Percentiles rank a stretch among this genome's conserved stretches.
These are phyloP conservation scores for Cichlasoma orientale DNA, from an alignment of 2,797 vertebrate genomes.

Conservation along the genomic window DNA sequence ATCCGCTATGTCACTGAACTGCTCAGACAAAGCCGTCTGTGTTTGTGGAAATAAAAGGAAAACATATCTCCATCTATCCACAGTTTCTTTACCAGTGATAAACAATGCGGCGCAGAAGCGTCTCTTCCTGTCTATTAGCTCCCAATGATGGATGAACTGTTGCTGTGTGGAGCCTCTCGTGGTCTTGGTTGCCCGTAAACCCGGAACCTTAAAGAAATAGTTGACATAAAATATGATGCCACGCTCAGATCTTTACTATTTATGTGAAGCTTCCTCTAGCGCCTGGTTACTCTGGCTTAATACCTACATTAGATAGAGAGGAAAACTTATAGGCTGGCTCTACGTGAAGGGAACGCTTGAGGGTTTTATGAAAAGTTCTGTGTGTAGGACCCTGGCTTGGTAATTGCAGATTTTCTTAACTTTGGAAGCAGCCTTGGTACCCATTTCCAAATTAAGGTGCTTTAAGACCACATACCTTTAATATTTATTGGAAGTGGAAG, in stretches of 20 bases:
- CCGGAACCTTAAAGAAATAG: background rate
- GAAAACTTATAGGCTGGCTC: too few species aligned
- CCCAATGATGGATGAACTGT: slow-evolving; percentile 20
- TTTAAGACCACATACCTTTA: background rate
- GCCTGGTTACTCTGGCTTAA: too few species aligned
- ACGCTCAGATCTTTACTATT: background rate
- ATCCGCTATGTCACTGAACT: slow-evolving; percentile 36
- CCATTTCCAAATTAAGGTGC: background rate
- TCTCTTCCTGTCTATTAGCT: background rate
- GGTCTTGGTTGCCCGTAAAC: background rate
- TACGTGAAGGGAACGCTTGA: too few species aligned
- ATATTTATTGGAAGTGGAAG: background rate
- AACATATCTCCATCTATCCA: slow-evolving; percentile 1
- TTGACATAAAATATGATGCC: background rate
- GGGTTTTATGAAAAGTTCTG: background rate
- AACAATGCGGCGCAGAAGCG: background rate
- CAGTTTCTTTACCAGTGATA: slow-evolving; percentile 5
- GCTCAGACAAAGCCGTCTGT: slow-evolving; percentile 27
- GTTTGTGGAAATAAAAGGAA: slow-evolving; percentile 16
- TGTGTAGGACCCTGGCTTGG: too few species aligned
- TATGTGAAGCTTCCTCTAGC: background rate
- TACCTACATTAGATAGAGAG: too few species aligned
- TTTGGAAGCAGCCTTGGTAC: accelerated
- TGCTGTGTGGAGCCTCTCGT: background rate
- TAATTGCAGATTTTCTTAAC: too few species aligned